Evolutionary conservation across 2,797 vertebrate species (phyloP).

Genomic region (Clangula hyemalis): DNA sequence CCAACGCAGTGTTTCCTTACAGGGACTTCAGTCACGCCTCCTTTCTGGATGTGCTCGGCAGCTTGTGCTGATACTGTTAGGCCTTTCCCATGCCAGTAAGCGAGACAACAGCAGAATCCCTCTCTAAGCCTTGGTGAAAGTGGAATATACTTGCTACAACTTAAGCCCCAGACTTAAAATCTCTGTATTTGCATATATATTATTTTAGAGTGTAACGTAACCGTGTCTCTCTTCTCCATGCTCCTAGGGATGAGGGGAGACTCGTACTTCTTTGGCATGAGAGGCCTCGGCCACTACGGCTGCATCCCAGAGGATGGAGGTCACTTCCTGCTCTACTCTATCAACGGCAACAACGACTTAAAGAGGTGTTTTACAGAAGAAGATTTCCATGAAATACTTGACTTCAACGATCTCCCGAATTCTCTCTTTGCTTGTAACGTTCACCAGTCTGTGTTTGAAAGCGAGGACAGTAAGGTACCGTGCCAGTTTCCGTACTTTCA

Average conservation of each 20-base stretch:
- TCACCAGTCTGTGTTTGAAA: conserved; percentile 88
- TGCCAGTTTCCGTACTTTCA: background rate
- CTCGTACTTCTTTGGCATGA: conserved; percentile 81
- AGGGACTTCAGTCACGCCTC: background rate
- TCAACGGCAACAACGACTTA: conserved; percentile 72
- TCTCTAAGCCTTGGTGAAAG: background rate
- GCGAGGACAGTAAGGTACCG: conserved; percentile 84
- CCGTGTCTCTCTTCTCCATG: background rate
- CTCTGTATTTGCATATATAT: background rate
- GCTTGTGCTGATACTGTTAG: background rate
- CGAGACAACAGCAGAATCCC: background rate
- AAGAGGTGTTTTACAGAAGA: conserved; percentile 78
- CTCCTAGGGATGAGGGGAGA: conserved; percentile 86
- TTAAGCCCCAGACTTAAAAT: background rate
- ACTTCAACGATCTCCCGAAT: conserved; percentile 88
- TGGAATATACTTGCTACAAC: background rate
- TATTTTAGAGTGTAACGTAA: background rate
- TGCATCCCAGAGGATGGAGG: conserved; percentile 76
- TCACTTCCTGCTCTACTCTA: conserved; percentile 81
- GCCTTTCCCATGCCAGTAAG: background rate
- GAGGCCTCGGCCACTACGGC: conserved; percentile 73
- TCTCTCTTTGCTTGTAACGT: conserved; percentile 88
- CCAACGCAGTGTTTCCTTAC: background rate
- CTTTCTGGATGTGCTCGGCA: background rate
- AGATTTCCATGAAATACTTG: conserved; percentile 85